phyloP scores from a whole-genome alignment of 2,888 invertebrate genomes.

The Tipula unca region DNA sequence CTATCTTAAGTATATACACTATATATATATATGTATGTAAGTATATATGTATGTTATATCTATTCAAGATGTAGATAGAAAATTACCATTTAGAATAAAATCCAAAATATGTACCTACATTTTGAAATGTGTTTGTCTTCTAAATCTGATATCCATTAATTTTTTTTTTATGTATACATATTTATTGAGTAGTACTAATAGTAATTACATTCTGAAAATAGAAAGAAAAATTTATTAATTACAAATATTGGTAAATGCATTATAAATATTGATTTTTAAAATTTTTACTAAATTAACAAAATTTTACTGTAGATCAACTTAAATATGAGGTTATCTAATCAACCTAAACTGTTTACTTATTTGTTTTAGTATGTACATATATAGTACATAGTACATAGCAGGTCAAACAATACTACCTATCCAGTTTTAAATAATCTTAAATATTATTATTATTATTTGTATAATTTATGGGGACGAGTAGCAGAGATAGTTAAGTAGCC shows the following conservation, averaged over 20 bases:
- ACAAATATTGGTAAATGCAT: neutral
- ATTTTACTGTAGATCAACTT: neutral
- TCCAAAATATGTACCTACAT: neutral
- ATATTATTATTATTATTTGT: too few species aligned
- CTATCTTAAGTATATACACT: neutral
- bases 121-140: neutral
- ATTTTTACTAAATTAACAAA: neutral
- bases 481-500: too few species aligned
- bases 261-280: too few species aligned
- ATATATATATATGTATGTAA: neutral
- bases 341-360: too few species aligned
- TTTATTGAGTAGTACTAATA: neutral
- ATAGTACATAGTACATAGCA: too few species aligned
- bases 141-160: conserved; percentile 4
- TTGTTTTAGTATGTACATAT: too few species aligned
- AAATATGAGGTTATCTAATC: too few species aligned
- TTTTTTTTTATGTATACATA: too few species aligned
- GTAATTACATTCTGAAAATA: neutral
- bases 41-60: neutral
- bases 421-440: too few species aligned
- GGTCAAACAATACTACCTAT: too few species aligned
- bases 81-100: neutral
- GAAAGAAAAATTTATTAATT: neutral
- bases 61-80: neutral
- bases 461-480: too few species aligned